phyloP scores from a whole-genome alignment of 1,140 invertebrate species.

The Copidosoma floridanum region DNA sequence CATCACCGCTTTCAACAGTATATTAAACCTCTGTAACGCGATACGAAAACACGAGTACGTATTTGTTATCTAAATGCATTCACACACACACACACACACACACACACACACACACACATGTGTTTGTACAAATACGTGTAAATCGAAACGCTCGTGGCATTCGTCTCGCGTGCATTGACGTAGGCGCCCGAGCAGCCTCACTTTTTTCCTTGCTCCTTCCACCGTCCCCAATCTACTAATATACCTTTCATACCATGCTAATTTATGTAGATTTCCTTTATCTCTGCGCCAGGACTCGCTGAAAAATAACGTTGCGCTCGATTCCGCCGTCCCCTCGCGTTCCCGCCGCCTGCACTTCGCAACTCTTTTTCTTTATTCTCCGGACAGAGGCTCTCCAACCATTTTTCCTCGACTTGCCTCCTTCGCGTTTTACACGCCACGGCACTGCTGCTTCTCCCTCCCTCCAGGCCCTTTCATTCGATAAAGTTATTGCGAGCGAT shows the following conservation, averaged over 20 bases:
- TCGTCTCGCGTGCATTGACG: slow-evolving; percentile 9
- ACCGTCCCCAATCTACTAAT: no score
- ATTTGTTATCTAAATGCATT: not conserved
- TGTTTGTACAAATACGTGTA: no score
- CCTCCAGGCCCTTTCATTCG: not conserved
- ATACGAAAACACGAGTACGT: not conserved
- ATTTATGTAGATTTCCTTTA: slow-evolving; percentile 24
- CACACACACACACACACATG: not conserved
- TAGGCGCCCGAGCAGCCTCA: not conserved
- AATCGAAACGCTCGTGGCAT: not conserved
- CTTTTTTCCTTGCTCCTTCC: no score
- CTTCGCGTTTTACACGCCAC: no score
- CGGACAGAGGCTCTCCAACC: no score
- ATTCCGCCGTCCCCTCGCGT: not conserved
- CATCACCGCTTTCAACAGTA: no score
- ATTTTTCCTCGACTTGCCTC: no score
- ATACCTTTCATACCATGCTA: slow-evolving; percentile 15
- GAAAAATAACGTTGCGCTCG: no score
- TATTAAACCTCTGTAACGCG: no score
- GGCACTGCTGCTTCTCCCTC: not conserved
- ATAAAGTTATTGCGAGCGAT: slow-evolving; percentile 9
- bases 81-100: not conserved
- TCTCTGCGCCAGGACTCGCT: no score
- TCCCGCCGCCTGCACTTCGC: not conserved
- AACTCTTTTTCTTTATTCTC: not conserved